Evolutionary conservation across 2,888 invertebrate genomes (phyloP).

Genomic region (Anoplius nigerrimus): DNA sequence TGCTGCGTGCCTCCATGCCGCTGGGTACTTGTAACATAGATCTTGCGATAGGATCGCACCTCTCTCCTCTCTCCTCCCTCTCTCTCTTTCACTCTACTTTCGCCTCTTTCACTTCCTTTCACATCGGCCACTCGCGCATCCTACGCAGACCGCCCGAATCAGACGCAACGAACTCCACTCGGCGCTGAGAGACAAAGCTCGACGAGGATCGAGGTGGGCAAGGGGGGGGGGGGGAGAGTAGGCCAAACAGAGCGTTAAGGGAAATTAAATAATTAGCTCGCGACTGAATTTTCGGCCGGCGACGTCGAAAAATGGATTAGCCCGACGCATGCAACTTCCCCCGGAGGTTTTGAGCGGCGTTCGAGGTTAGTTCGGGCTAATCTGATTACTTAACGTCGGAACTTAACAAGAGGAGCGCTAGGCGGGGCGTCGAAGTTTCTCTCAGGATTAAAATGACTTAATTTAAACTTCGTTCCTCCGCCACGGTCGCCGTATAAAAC

Average conservation of each 20-base stretch:
- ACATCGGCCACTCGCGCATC: too few relatives aligned
- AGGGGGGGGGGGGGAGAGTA: too few relatives aligned
- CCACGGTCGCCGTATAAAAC: constrained; percentile 38
- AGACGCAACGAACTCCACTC: not conserved
- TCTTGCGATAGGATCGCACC: too few relatives aligned
- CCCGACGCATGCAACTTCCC: constrained; percentile 32
- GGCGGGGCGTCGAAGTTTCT: constrained; percentile 14
- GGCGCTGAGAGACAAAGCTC: not conserved
- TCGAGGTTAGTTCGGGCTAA: constrained; percentile 54
- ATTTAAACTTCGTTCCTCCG: constrained; percentile 51
- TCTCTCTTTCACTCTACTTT: too few relatives aligned
- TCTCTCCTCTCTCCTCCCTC: too few relatives aligned
- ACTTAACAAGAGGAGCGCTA: constrained; percentile 46
- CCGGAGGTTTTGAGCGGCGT: constrained; percentile 46
- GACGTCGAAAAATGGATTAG: constrained; percentile 46
- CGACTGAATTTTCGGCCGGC: constrained; percentile 37
- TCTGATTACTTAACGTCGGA: constrained; percentile 57
- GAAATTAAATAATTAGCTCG: constrained; percentile 40
- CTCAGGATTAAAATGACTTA: constrained; percentile 56
- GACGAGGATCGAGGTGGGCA: not conserved
- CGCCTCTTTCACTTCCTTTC: too few relatives aligned
- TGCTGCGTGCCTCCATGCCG: too few relatives aligned
- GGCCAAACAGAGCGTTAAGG: not conserved
- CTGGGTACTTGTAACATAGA: too few relatives aligned
- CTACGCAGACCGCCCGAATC: too few relatives aligned